Evolutionary conservation across 2,113 vertebrate species (phyloP).

Genomic region (Amphilophus citrinellus): DNA sequence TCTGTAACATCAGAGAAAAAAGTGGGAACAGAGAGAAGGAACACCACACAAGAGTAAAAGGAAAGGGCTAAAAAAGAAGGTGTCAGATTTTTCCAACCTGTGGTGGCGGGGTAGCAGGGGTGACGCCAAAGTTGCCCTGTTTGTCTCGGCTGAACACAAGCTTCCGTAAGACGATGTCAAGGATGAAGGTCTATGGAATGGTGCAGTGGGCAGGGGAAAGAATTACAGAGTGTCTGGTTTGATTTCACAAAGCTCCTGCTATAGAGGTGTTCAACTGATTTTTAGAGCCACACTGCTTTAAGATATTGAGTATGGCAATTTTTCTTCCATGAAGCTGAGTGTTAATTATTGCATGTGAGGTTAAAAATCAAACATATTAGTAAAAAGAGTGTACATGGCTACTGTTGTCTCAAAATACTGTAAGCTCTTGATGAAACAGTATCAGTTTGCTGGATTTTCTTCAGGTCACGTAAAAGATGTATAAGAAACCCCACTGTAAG

Average conservation of each 20-base stretch:
- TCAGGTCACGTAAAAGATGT: constrained; percentile 18
- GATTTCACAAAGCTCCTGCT: constrained; percentile 67
- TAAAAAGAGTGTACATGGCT: constrained; percentile 15
- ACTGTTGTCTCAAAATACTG: constrained; percentile 2
- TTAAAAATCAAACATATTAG: constrained; percentile 36
- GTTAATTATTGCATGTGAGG: constrained; percentile 46
- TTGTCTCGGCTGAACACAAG: constrained; percentile 98
- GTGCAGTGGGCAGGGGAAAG: constrained; percentile 85
- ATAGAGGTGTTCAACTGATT: constrained; percentile 32
- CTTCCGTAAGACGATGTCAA: constrained; percentile 99
- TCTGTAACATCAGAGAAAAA: constrained; percentile 26
- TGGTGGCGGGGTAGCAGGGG: constrained; percentile 86
- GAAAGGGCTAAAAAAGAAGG: constrained; percentile 66
- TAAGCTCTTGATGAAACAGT: constrained; percentile 2
- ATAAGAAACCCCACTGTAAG: constrained; percentile 10
- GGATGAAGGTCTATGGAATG: constrained; percentile 96
- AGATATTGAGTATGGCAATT: constrained; percentile 6
- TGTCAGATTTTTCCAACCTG: constrained; percentile 92
- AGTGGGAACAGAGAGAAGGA: constrained; percentile 42
- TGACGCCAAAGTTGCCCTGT: constrained; percentile 90
- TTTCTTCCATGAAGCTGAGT: constrained; percentile 28
- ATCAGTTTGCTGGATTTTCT: not conserved
- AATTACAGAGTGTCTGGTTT: constrained; percentile 87
- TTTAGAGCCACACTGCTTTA: constrained; percentile 35
- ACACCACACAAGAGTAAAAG: constrained; percentile 58